Evolutionary conservation across 2,888 invertebrate genomes (phyloP), one percentile per base, ranked within the genome.

Genomic region (Willowsia nigromaculata): DNA sequence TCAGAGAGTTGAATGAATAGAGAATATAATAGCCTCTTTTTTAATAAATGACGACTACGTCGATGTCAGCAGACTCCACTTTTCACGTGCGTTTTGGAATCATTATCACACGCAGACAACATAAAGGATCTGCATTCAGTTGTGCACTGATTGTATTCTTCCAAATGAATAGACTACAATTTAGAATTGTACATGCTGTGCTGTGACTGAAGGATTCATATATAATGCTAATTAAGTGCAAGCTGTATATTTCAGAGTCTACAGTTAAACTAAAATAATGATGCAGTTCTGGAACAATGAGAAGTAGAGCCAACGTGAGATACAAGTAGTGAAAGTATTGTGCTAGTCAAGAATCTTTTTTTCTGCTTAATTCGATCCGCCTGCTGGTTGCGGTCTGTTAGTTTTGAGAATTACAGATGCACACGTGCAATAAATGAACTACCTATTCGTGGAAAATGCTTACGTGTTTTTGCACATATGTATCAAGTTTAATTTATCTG

Each of bases 161-260:
- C 47, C 74, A 27, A 27, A 13, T 27, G 74, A 74, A 50, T 47
- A 74, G 50, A 50, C 50, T 74, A 47, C 74, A 74, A 47, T 47
- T 74, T 74, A 74, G 27, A 74, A 50, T 71, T 25, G 13, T 43
- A 13, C 1, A 43, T 43, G 11, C 11, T n/a, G n/a, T n/a, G n/a
- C 43, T 3, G 43, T 43, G 11, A 43, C 43, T 43, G 43, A 6
- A 9, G 11, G n/a, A 50, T 3, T 50, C 11, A 7, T 22, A 18
- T 37, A 37, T 7, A 9, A 37, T 37, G 18, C 68, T 68, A 68
- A 68, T 68, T 68, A 40, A 68, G 37, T 68, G 68, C 68, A 68
- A 0, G 18, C 37, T 33, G 18, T 59, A 59, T 59, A 59, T 59
- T 59, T 11, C 18, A 59, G 30, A 74, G 47, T 47, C 47, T 65